Evolutionary conservation across 2,113 vertebrate genomes (phyloP).

Genomic region (Cromileptes altivelis): DNA sequence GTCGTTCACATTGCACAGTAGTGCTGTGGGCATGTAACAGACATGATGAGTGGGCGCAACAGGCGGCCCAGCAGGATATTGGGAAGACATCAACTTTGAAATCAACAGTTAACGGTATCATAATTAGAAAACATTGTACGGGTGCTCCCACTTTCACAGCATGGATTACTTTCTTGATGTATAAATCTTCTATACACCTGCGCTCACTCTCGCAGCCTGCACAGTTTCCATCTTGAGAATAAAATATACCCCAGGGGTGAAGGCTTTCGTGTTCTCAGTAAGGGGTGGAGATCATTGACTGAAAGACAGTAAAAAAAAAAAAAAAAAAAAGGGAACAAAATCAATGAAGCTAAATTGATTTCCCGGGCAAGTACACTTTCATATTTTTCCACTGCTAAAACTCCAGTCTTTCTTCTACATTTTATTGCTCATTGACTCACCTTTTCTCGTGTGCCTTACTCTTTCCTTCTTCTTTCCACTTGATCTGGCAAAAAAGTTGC

Average conservation of each 20-base stretch:
- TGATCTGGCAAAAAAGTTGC: constrained; percentile 11
- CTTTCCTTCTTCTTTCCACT: constrained; percentile 38
- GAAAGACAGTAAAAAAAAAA: constrained; percentile 31
- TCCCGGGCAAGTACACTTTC: constrained; percentile 58
- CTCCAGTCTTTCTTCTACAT: constrained; percentile 52
- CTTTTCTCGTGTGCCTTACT: constrained; percentile 12
- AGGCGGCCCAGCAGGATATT: not conserved
- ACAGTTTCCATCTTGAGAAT: constrained; percentile 23
- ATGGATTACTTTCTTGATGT: not conserved
- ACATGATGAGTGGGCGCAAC: not conserved
- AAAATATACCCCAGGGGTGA: not conserved
- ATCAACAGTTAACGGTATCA: constrained; percentile 41
- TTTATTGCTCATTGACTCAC: constrained; percentile 61
- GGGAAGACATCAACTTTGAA: constrained; percentile 19
- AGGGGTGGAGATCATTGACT: constrained; percentile 30
- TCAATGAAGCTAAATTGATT: constrained; percentile 69
- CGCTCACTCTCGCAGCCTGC: not conserved
- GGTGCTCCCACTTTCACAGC: not conserved
- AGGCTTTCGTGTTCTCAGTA: constrained; percentile 38
- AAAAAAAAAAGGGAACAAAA: constrained; percentile 51
- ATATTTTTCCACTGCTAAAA: constrained; percentile 57
- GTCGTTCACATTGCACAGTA: constrained; percentile 8
- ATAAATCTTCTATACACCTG: constrained; percentile 3
- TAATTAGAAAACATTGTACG: constrained; percentile 32
- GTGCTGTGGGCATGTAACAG: not conserved